Conservation (phyloP, 2,888 invertebrate species). For the Drosophila atroscutellata region DNA sequence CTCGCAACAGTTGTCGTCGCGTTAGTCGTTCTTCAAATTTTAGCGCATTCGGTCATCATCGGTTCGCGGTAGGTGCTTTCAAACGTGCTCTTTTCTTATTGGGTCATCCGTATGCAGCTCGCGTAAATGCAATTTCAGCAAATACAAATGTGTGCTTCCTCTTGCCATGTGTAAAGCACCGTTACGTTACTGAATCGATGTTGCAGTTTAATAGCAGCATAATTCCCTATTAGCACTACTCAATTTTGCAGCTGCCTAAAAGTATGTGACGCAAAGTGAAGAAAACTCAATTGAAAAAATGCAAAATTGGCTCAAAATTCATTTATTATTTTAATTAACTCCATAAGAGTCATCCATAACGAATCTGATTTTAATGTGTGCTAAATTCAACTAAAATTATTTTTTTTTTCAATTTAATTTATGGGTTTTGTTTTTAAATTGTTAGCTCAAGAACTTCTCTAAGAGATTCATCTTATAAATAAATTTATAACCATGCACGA, state of each 20-base stretch:
- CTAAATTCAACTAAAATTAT: neutral
- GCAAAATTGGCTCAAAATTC: neutral
- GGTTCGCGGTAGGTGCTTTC: conserved; percentile 14
- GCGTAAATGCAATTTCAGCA: neutral
- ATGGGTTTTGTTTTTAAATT: neutral
- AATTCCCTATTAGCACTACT: neutral
- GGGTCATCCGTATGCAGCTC: neutral
- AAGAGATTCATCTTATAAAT: neutral
- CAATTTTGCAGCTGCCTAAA: conserved; percentile 36
- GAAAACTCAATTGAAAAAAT: neutral
- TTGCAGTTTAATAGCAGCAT: neutral
- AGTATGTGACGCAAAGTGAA: conserved; percentile 46
- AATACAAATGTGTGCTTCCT: neutral
- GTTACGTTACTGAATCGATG: too few relatives aligned
- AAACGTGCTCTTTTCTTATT: neutral
- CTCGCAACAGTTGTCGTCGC: conserved; percentile 27
- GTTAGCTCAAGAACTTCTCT: neutral
- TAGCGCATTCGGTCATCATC: conserved; percentile 54
- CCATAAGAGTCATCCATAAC: neutral
- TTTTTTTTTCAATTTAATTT: neutral
- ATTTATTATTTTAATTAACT: neutral
- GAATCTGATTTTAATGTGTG: neutral
- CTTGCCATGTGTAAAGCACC: neutral
- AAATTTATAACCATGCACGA: conserved; percentile 61
- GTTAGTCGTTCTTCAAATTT: conserved; percentile 61